phyloP scores from a whole-genome alignment of 2,888 invertebrate genomes.

The Drosophila dives region DNA sequence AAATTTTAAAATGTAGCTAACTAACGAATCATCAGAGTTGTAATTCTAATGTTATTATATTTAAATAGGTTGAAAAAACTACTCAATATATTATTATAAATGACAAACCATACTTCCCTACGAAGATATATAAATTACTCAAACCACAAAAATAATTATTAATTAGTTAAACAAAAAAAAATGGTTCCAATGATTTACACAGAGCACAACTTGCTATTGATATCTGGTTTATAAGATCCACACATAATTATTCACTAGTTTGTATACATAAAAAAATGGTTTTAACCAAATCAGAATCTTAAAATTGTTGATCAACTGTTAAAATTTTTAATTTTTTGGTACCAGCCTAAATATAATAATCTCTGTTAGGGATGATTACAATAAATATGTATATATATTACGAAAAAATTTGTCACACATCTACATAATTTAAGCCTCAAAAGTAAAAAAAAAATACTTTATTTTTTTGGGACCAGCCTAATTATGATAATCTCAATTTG shows the following conservation, averaged over 20 bases:
- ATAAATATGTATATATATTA: not conserved
- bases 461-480: constrained; percentile 25
- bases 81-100: not conserved
- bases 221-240: not conserved
- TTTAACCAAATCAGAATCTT: not conserved
- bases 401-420: not conserved
- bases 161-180: not conserved
- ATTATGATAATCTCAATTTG: constrained; percentile 6
- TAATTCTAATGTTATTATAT: no score
- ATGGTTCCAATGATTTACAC: not conserved
- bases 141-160: not conserved
- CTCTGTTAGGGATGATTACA: not conserved
- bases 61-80: no score
- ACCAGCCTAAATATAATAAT: not conserved
- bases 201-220: not conserved
- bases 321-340: not conserved
- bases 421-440: no score
- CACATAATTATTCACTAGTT: not conserved
- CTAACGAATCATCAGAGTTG: not conserved
- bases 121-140: not conserved
- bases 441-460: no score
- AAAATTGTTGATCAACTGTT: not conserved
- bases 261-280: not conserved
- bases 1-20: not conserved
- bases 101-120: not conserved